These are phyloP conservation scores for Yponomeuta evonymella DNA, from an alignment of 2,888 invertebrate genomes.

Conservation along the genomic window DNA sequence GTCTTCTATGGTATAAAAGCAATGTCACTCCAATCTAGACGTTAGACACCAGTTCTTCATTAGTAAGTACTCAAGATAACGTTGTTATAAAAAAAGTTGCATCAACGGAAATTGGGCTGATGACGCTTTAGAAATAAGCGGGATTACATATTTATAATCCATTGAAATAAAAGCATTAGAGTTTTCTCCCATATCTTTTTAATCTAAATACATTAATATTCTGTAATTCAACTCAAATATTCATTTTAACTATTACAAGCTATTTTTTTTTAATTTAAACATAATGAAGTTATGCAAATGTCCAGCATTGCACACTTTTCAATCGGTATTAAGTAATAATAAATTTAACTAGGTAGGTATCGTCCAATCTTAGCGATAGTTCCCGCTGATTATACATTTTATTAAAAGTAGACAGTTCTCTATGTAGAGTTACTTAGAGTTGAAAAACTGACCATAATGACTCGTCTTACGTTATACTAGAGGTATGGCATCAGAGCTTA, in stretches of 20 bases:
- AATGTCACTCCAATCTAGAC: no score
- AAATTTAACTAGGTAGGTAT: constrained; percentile 61
- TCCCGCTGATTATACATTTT: constrained; percentile 24
- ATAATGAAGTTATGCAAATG: constrained; percentile 72
- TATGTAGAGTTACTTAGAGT: constrained; percentile 23
- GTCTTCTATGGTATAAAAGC: no score
- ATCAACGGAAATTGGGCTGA: no score
- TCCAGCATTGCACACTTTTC: constrained; percentile 74
- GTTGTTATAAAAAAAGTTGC: no score
- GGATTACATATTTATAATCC: neutral
- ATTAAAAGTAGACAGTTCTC: constrained; percentile 12
- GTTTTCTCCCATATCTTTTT: constrained; percentile 72
- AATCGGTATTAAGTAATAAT: constrained; percentile 59
- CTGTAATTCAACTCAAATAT: constrained; percentile 75
- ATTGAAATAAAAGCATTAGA: constrained; percentile 5
- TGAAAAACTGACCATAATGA: neutral
- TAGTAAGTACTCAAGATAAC: no score
- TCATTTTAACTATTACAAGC: constrained; percentile 76
- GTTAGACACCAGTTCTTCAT: no score
- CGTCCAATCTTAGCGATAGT: constrained; percentile 70
- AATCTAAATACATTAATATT: constrained; percentile 77
- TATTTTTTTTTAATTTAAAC: constrained; percentile 64
- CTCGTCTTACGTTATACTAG: neutral
- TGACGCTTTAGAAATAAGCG: neutral
- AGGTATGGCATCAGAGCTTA: neutral